Evolutionary conservation across 2,797 vertebrate species (phyloP).

Genomic region (Meriones psammophilus): DNA sequence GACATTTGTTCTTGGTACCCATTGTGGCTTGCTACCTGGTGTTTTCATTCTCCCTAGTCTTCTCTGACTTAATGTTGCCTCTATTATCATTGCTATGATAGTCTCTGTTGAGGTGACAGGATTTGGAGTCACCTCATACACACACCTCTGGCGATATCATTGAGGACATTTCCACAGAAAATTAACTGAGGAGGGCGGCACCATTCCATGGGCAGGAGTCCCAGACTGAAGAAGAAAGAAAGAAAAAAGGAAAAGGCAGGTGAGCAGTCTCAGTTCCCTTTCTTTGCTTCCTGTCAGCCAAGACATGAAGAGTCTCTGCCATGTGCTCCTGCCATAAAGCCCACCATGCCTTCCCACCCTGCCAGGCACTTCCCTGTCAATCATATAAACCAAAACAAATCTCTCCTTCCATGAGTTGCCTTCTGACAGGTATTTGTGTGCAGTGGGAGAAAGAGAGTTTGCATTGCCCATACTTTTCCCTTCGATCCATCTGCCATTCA

Average conservation of each 20-base stretch:
- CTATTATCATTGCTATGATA: rapidly evolving
- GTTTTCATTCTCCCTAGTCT: background rate
- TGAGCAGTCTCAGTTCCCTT: background rate
- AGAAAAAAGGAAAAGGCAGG: background rate
- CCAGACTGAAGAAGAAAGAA: background rate
- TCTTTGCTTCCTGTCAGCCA: background rate
- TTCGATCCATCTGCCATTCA: too few species aligned
- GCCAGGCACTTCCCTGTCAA: background rate
- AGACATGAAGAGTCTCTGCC: background rate
- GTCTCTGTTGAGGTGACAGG: background rate
- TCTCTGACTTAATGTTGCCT: background rate
- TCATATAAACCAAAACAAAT: background rate
- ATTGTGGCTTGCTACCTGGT: rapidly evolving
- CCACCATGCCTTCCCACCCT: background rate
- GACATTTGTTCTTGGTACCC: background rate
- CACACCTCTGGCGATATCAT: background rate
- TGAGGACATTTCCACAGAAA: background rate
- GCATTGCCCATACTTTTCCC: too few species aligned
- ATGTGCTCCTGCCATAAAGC: background rate
- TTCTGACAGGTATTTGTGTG: background rate
- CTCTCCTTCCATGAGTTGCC: background rate
- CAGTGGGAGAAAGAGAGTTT: background rate
- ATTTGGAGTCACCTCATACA: background rate
- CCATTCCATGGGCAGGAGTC: background rate
- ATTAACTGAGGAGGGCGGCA: background rate